Conservation (phyloP, 2,113 vertebrate genomes). For the Promerops cafer region DNA sequence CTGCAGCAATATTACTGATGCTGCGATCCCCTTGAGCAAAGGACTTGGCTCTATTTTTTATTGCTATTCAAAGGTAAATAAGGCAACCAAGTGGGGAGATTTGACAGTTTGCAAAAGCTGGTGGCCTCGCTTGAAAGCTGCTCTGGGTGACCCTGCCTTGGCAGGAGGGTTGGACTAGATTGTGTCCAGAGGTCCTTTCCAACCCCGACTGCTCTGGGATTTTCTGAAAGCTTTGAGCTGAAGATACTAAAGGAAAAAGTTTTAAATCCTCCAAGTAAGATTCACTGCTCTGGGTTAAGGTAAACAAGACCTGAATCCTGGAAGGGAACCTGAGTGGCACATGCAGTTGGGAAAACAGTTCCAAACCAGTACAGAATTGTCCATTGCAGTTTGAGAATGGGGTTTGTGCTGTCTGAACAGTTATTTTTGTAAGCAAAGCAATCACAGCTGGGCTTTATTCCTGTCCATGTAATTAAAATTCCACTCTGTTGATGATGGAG, state of each 20-base stretch:
- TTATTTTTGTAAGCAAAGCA: neutral
- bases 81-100: neutral
- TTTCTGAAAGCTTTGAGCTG: neutral
- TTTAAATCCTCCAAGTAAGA: neutral
- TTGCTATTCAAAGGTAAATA: neutral
- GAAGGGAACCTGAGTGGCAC: neutral
- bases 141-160: neutral
- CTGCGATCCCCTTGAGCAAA: neutral
- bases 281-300: neutral
- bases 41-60: neutral
- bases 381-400: neutral
- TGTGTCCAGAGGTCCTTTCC: neutral
- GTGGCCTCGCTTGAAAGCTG: neutral
- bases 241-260: neutral
- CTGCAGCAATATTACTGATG: neutral
- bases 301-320: neutral
- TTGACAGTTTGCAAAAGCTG: neutral
- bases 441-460: neutral
- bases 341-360: neutral
- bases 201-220: neutral
- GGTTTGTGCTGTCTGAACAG: neutral
- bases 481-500: neutral
- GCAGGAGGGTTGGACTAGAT: neutral
- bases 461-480: fast-evolving
- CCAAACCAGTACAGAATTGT: neutral